Base-by-base conservation (phyloP, 2,113 vertebrate genomes). In the Talpa occidentalis region DNA sequence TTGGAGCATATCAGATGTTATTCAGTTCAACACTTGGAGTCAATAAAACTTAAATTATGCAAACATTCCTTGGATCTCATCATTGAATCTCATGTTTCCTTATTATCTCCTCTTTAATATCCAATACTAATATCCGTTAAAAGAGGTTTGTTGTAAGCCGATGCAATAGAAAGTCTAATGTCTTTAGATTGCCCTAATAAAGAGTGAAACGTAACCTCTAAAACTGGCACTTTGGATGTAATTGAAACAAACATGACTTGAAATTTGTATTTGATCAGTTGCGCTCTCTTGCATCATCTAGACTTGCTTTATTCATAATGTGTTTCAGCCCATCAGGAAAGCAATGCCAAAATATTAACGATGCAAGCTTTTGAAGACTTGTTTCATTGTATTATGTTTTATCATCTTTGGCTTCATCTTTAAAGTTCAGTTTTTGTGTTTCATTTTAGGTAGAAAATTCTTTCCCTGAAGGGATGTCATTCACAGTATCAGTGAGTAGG, bases 361-460 rank as follows among this genome's bases (percentile, higher is more conserved):
- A 82, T 77, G 37, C n/a, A 54, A 87, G 77, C 73, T 56, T 97
- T 97, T 85, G 96, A 94, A 94, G 78, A 28, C 81, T 93, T 77
- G 40, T 74, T 93, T 92, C 77, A 44, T 70, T 74, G 78, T 24
- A 72, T 80, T 83, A 70, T 37, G 66, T 72, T 95, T 69, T 93
- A 72, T 95, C 88, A 93, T 90, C 73, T 81, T 90, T 95, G 96
- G 94, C 95, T 92, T 66, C 80, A 30, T 92, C 90, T 97, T 93
- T 94, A 92, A 95, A 96, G 90, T 96, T 96, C 85, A 69, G n/a
- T 83, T 88, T 92, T 96, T 83, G 92, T 90, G 69, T 90, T 96
- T 92, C 62, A 86, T 90, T 91, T 84, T 91, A 95, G 97, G 97
- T 95, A 90, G 89, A 67, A 96, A 94, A 73, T 82, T 90, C 77